Conservation (phyloP, 2,113 vertebrate genomes). For the Alethe castanea region DNA sequence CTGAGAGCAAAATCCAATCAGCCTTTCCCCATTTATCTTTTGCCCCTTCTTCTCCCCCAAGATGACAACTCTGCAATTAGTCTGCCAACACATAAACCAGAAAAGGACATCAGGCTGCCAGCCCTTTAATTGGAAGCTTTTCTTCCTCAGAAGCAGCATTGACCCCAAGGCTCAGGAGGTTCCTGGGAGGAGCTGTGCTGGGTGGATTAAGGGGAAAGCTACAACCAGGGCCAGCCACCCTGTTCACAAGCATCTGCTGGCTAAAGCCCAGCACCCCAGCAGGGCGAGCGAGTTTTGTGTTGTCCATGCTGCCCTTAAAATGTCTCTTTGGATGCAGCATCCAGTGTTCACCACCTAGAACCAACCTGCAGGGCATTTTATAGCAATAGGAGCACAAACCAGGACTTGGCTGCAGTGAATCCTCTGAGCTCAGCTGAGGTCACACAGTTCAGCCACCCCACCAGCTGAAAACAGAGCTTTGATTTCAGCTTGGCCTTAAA, state of each 20-base stretch:
- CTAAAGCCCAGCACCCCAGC: neutral
- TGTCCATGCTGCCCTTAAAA: neutral
- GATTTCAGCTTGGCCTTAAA: neutral
- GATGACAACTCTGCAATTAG: neutral
- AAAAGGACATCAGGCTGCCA: neutral
- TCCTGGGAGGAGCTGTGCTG: accelerated
- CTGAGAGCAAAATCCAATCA: neutral
- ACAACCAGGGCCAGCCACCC: neutral
- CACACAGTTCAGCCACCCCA: neutral
- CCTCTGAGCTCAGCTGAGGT: neutral
- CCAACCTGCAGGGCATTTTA: accelerated
- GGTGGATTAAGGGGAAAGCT: neutral
- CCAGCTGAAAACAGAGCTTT: neutral
- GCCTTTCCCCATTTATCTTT: neutral
- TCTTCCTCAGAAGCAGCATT: neutral
- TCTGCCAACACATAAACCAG: neutral
- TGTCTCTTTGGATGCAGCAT: neutral
- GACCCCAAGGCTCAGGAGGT: neutral
- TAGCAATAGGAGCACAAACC: neutral
- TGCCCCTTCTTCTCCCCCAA: neutral
- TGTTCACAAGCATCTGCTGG: neutral
- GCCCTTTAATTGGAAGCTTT: neutral
- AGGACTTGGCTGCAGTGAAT: neutral
- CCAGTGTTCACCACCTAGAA: accelerated
- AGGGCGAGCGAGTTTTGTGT: neutral